A percentile compares a stretch with the other conserved stretches of the same genome.
phyloP scores from a whole-genome alignment of 2,888 invertebrate genomes.

The Drosophila emarginata region DNA sequence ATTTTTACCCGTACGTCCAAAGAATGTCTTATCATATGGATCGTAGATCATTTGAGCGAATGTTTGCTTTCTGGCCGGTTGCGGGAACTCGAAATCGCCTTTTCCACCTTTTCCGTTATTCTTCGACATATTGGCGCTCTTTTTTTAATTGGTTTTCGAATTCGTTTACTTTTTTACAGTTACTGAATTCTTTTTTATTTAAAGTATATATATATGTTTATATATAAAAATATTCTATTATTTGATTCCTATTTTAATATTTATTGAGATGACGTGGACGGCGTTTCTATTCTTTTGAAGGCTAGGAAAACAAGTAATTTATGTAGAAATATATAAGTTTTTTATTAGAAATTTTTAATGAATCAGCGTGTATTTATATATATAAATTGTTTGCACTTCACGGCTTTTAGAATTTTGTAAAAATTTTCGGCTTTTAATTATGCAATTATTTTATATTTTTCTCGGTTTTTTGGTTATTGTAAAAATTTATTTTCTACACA shows the following conservation, averaged over 20 bases:
- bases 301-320: conserved; percentile 44
- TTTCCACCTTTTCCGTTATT: conserved; percentile 70
- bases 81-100: conserved; percentile 75
- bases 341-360: conserved; percentile 22
- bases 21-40: conserved; percentile 72
- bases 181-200: background rate
- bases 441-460: conserved; percentile 36
- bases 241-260: conserved; percentile 39
- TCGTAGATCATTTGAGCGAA: conserved; percentile 76
- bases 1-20: conserved; percentile 79
- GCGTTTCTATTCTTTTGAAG: conserved; percentile 37
- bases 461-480: conserved; percentile 14
- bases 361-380: conserved; percentile 38
- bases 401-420: conserved; percentile 17
- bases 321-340: no score
- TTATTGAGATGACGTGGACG: conserved; percentile 58
- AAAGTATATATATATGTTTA: conserved; percentile 9
- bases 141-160: conserved; percentile 23
- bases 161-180: conserved; percentile 14
- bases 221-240: conserved; percentile 17
- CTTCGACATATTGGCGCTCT: conserved; percentile 70
- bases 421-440: conserved; percentile 34
- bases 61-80: conserved; percentile 72
- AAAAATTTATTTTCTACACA: conserved; percentile 6
- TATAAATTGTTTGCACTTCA: conserved; percentile 36